These are phyloP conservation scores for Atopsyche davidsoni DNA, from an alignment of 1,140 invertebrate genomes.

Conservation along the genomic window DNA sequence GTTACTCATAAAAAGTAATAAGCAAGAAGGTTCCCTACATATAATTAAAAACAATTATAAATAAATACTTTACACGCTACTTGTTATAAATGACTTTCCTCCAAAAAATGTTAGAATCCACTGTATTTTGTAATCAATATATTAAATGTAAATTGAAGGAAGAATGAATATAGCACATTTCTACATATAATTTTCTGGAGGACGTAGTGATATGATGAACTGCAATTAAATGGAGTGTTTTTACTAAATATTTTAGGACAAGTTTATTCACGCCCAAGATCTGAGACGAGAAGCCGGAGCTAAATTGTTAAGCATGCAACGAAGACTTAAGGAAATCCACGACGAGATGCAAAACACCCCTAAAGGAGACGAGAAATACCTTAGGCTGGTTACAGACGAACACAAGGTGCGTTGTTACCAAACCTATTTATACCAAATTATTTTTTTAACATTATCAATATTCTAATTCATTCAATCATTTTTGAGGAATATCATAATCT, in stretches of 20 bases:
- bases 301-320: constrained; percentile 51
- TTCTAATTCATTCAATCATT: no score
- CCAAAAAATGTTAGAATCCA: neutral
- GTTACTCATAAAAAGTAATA: no score
- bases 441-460: no score
- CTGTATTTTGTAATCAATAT: neutral
- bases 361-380: constrained; percentile 62
- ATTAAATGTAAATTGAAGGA: neutral
- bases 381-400: constrained; percentile 47
- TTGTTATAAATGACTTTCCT: neutral
- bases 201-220: neutral
- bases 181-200: neutral
- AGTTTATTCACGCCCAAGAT: constrained; percentile 57
- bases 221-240: neutral
- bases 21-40: no score
- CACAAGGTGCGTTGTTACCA: constrained; percentile 45
- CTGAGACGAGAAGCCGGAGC: constrained; percentile 51
- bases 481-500: no score
- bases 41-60: no score
- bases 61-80: neutral
- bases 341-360: constrained; percentile 62
- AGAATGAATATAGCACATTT: neutral
- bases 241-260: constrained; percentile 40
- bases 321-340: constrained; percentile 57
- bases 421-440: no score